Conservation (phyloP, 2,797 vertebrate genomes). For the Holocentrus rufus region DNA sequence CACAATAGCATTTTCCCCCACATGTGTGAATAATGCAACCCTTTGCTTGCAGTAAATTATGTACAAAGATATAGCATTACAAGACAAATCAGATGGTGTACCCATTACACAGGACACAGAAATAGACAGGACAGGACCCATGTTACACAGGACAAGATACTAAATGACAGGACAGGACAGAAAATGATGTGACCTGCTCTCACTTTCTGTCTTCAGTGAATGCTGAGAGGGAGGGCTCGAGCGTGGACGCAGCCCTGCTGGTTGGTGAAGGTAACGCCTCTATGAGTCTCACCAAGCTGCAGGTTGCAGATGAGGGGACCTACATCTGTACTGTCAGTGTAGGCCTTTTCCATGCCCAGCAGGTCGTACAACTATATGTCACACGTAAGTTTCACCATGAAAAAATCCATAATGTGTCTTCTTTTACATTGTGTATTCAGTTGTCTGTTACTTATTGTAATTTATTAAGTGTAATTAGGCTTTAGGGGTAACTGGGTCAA, state of each 20-base stretch:
- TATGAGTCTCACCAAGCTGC: conserved; percentile 76
- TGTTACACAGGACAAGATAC: too few relatives aligned
- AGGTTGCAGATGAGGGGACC: conserved; percentile 82
- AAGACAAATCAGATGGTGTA: too few relatives aligned
- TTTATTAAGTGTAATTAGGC: neutral
- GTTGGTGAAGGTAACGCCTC: conserved; percentile 78
- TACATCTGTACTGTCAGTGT: conserved; percentile 85
- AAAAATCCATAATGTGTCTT: neutral
- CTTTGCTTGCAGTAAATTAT: too few relatives aligned
- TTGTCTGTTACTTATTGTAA: too few relatives aligned
- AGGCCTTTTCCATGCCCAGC: conserved; percentile 80
- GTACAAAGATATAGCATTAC: too few relatives aligned
- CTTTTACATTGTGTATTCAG: neutral
- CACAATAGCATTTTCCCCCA: too few relatives aligned
- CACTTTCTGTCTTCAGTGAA: conserved; percentile 59
- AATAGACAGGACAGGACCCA: too few relatives aligned
- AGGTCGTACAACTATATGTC: conserved; percentile 81
- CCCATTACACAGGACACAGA: too few relatives aligned
- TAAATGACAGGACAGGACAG: too few relatives aligned
- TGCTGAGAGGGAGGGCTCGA: conserved; percentile 64
- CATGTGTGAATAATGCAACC: too few relatives aligned
- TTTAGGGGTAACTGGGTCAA: neutral
- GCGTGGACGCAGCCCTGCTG: conserved; percentile 68
- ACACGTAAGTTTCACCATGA: conserved; percentile 74
- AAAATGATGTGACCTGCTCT: neutral